Evolutionary conservation across 2,888 invertebrate species (phyloP), one percentile per base, ranked within the genome.

Genomic region (Callyntrura guangdongensis): DNA sequence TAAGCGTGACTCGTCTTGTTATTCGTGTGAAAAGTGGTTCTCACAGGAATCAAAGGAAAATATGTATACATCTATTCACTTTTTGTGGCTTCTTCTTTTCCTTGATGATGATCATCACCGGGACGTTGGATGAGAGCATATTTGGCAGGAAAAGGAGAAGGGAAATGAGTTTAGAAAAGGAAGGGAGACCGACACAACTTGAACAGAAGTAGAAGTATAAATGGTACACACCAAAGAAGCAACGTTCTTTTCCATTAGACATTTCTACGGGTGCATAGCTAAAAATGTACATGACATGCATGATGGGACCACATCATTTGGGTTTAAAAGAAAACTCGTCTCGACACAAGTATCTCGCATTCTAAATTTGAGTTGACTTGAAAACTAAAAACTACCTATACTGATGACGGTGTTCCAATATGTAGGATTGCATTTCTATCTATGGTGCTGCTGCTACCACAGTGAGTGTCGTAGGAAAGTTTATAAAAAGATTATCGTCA

Each of bases 401-500:
- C n/a, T n/a, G n/a, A n/a, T n/a, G n/a, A n/a, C n/a, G 25, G 25
- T 25, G 25, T 59, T 59, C 20, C 59, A 17, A 14, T 56, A n/a
- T 25, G 20, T n/a, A 25, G 64, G 64, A 64, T 22, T 25, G 25
- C 22, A 64, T 25, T 64, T 64, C 25, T 17, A n/a, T n/a, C n/a
- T n/a, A n/a, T n/a, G n/a, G 64, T 59, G 59, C 27, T 69, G 69
- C 36, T 47, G 25, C 56, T 69, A 36, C 36, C 27, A n/a, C 27
- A 69, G 27, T 0, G 69, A 69, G 36, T 69, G 20, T 36, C 36
- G 69, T 69, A 69, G 22, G 56, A 14, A 77, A 25, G 77, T 49
- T 77, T 77, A 77, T 77, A 77, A 69, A 77, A 77, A 77, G 77
- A 77, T 77, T 77, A 77, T 49, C 77, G n/a, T 53, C 77, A 77